A percentile compares a stretch with the other conserved stretches of the same genome.
Evolutionary conservation across 2,797 vertebrate genomes (phyloP).

Genomic region (Acanthurus tractus): DNA sequence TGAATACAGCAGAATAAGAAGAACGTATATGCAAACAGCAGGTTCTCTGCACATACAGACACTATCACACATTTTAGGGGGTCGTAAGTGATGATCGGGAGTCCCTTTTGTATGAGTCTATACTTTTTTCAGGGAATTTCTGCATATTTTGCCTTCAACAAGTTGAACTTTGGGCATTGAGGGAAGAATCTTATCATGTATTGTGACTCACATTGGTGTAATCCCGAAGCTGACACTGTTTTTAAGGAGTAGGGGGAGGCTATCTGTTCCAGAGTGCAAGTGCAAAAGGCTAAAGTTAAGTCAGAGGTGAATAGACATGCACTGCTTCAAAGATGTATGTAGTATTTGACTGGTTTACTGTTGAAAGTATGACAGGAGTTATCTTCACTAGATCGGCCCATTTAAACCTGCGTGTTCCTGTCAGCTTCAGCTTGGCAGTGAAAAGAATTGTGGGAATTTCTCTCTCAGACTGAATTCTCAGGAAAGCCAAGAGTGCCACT

Average conservation of each 20-base stretch:
- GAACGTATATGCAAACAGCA: no score
- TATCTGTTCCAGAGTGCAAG: neutral
- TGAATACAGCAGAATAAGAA: no score
- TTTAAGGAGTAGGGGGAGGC: neutral
- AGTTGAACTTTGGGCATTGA: neutral
- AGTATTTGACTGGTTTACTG: slow-evolving; percentile 7
- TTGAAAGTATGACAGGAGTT: slow-evolving; percentile 3
- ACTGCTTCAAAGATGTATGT: neutral
- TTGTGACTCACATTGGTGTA: slow-evolving; percentile 14
- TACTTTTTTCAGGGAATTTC: no score
- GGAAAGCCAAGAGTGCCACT: slow-evolving; percentile 14
- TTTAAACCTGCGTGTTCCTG: slow-evolving; percentile 38
- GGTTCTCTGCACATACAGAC: no score
- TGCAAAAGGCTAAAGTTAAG: slow-evolving; percentile 4
- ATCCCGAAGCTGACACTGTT: slow-evolving; percentile 19
- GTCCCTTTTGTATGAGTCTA: no score
- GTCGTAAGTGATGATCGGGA: no score
- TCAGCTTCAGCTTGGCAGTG: slow-evolving; percentile 44
- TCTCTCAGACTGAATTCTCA: slow-evolving; percentile 34
- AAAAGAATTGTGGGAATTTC: slow-evolving; percentile 40
- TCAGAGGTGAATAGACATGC: slow-evolving; percentile 1
- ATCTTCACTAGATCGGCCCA: neutral
- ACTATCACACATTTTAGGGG: no score
- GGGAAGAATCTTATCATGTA: neutral
- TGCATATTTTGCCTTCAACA: neutral